phyloP scores from a whole-genome alignment of 2,113 vertebrate genomes.

The rat (Rattus norvegicus) region GRCr8 NC_086020.1:180973501-180974000 shows the following conservation, averaged over 20 bases:
- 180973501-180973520: not conserved
- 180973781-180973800: not conserved
- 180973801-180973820: not conserved
- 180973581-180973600: not conserved
- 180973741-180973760: not conserved
- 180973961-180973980: not conserved
- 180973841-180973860: not conserved
- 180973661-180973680: not conserved
- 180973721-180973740: no score
- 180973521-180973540: not conserved
- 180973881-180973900: not conserved
- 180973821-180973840: not conserved
- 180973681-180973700: no score
- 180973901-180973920: not conserved
- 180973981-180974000: not conserved
- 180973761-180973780: not conserved
- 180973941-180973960: not conserved
- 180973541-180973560: not conserved
- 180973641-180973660: not conserved
- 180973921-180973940: not conserved
- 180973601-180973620: not conserved
- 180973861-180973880: not conserved
- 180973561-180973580: not conserved
- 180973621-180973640: not conserved
- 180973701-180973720: not conserved